Evolutionary conservation across 2,888 invertebrate species (phyloP).

Genomic region (Hirtodrosophila confusa): DNA sequence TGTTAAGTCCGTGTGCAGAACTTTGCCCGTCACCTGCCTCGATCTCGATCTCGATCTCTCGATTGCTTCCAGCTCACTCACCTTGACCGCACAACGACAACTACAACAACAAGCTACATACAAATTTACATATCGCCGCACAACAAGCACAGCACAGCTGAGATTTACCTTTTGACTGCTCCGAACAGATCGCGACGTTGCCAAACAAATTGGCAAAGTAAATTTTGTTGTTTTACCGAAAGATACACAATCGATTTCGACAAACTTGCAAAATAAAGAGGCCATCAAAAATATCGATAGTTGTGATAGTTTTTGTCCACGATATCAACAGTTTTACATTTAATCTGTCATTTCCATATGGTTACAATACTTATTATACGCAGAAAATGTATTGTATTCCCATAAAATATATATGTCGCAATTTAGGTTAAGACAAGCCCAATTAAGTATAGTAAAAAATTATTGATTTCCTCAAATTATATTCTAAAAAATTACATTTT

Average conservation of each 20-base stretch:
- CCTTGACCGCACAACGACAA: slow-evolving; percentile 65
- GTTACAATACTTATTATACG: no score
- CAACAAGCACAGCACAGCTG: slow-evolving; percentile 13
- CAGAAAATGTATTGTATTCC: no score
- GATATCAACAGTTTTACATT: no score
- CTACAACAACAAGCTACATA: slow-evolving; percentile 19
- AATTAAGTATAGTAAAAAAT: no score
- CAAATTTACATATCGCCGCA: slow-evolving; percentile 58
- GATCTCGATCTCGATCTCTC: slow-evolving; percentile 28
- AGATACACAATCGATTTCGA: slow-evolving; percentile 18
- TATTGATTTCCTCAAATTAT: no score
- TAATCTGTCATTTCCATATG: no score
- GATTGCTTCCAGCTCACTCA: slow-evolving; percentile 47
- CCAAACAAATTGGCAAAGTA: slow-evolving; percentile 41
- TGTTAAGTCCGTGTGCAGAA: slow-evolving; percentile 48
- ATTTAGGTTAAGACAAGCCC: no score
- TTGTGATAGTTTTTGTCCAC: no score
- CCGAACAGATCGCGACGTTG: slow-evolving; percentile 1
- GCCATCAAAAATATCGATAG: no score
- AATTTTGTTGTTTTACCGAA: slow-evolving; percentile 17
- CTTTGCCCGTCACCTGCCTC: slow-evolving; percentile 50
- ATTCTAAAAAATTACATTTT: no score
- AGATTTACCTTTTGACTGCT: slow-evolving; percentile 21
- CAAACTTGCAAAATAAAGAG: neutral
- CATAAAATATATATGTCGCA: no score